phyloP scores from a whole-genome alignment of 2,888 invertebrate species.

The Muscina levida region DNA sequence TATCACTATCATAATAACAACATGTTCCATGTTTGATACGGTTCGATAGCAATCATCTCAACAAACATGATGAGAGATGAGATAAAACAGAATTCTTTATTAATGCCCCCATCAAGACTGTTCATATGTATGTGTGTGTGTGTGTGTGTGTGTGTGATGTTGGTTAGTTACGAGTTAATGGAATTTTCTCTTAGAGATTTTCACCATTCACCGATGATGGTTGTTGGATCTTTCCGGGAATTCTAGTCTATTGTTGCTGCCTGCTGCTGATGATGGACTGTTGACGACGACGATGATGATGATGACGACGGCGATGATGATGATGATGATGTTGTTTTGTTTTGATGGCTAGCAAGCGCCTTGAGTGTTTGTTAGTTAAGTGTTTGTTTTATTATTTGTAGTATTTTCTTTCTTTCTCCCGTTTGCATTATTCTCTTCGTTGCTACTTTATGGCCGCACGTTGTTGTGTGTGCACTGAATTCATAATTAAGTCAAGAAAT shows the following conservation, averaged over 20 bases:
- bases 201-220: neutral
- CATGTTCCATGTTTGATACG: slow-evolving; percentile 13
- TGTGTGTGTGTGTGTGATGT: neutral
- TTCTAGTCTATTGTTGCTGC: neutral
- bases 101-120: neutral
- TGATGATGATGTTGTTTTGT: neutral
- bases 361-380: neutral
- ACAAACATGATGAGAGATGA: no score
- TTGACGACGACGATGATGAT: no score
- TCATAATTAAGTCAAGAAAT: slow-evolving; percentile 11
- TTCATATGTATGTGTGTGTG: slow-evolving; percentile 7
- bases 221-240: slow-evolving; percentile 16
- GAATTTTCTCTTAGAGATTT: neutral
- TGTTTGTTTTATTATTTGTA: slow-evolving; percentile 25
- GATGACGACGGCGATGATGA: no score
- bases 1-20: slow-evolving; percentile 8
- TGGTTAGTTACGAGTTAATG: slow-evolving; percentile 26
- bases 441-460: slow-evolving; percentile 3
- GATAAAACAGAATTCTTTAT: slow-evolving; percentile 9
- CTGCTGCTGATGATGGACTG: no score
- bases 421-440: slow-evolving; percentile 8
- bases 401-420: slow-evolving; percentile 1
- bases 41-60: no score
- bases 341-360: neutral
- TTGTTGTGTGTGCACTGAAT: slow-evolving; percentile 33